Evolutionary conservation across 2,888 invertebrate genomes (phyloP).

Genomic region (Plagodis dolabraria): DNA sequence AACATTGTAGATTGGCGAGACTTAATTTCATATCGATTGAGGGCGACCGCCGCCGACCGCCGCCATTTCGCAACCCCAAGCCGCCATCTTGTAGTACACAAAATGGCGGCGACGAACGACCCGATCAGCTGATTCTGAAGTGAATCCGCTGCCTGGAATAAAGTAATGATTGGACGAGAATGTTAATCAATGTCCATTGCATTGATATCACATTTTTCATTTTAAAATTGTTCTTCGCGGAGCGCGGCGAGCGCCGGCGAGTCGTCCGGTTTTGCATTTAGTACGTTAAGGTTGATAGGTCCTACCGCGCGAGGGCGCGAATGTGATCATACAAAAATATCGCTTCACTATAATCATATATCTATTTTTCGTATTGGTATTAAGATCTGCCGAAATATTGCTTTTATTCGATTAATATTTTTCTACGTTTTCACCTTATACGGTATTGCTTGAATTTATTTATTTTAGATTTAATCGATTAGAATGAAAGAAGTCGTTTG

Average conservation of each 20-base stretch:
- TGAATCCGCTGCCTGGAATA: constrained; percentile 70
- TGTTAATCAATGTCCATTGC: constrained; percentile 69
- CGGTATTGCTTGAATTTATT: constrained; percentile 69
- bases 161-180: constrained; percentile 61
- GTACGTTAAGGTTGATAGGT: constrained; percentile 58
- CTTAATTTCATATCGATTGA: constrained; percentile 55
- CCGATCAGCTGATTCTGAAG: constrained; percentile 70
- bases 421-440: constrained; percentile 55
- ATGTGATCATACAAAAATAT: constrained; percentile 72
- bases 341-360: constrained; percentile 73
- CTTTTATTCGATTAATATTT: constrained; percentile 62
- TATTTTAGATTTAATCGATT: constrained; percentile 68
- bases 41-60: constrained; percentile 51
- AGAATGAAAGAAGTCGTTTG: constrained; percentile 43
- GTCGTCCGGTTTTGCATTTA: constrained; percentile 59
- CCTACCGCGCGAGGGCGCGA: constrained; percentile 60
- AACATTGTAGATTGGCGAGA: constrained; percentile 50
- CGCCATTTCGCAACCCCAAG: constrained; percentile 57
- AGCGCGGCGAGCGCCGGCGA: constrained; percentile 54
- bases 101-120: constrained; percentile 73
- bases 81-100: constrained; percentile 58
- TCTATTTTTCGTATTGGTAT: constrained; percentile 60
- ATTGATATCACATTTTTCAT: constrained; percentile 71
- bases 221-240: constrained; percentile 47
- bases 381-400: constrained; percentile 74